These are phyloP conservation scores for Halictus quadricinctus DNA, from an alignment of 2,888 invertebrate genomes.

Conservation along the genomic window DNA sequence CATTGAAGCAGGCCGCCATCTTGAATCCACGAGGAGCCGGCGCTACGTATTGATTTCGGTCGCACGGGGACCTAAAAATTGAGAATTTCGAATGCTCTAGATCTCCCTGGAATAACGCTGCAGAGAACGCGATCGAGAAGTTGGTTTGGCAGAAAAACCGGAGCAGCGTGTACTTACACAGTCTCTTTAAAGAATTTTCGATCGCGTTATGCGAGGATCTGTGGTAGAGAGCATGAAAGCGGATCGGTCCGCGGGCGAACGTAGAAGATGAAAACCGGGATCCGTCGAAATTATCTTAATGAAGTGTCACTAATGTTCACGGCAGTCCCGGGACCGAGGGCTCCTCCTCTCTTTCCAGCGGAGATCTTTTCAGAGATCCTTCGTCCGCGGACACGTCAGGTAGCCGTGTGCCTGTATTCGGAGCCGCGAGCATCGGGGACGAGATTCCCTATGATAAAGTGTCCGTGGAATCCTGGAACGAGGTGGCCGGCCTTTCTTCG, in stretches of 20 bases:
- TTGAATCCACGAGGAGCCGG: background rate
- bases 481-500: slow-evolving; percentile 18
- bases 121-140: too few relatives aligned
- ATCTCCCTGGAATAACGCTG: background rate
- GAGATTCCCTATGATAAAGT: slow-evolving; percentile 59
- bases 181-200: background rate
- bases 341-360: slow-evolving; percentile 38
- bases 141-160: too few relatives aligned
- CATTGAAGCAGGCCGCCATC: background rate
- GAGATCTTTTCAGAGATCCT: slow-evolving; percentile 55
- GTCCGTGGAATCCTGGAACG: slow-evolving; percentile 43
- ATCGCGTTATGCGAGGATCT: background rate
- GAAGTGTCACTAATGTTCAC: slow-evolving; percentile 70
- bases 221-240: background rate
- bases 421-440: slow-evolving; percentile 36
- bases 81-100: background rate
- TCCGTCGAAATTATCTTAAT: slow-evolving; percentile 69
- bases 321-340: slow-evolving; percentile 36
- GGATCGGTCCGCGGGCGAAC: background rate
- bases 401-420: slow-evolving; percentile 46
- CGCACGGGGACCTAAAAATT: background rate
- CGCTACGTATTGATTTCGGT: slow-evolving; percentile 11
- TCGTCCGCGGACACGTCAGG: slow-evolving; percentile 48
- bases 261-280: slow-evolving; percentile 37
- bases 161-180: too few relatives aligned